These are phyloP conservation scores for Pachycephus smyrnensis DNA, from an alignment of 2,888 invertebrate genomes.

Conservation along the genomic window DNA sequence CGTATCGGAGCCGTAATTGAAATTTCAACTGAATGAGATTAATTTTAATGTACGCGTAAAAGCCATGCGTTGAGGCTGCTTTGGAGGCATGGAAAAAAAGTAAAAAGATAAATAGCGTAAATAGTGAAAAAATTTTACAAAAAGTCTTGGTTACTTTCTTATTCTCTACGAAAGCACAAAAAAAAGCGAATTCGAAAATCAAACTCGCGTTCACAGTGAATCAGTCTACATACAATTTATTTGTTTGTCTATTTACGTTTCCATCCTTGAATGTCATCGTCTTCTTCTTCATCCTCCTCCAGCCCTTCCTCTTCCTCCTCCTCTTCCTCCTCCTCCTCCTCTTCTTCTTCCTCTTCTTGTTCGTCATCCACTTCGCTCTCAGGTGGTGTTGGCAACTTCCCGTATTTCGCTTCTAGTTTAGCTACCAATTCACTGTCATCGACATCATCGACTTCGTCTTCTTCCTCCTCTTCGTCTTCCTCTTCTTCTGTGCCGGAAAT, in stretches of 20 bases:
- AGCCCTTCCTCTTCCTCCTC: conserved; percentile 45
- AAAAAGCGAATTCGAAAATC: background rate
- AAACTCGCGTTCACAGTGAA: background rate
- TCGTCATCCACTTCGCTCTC: conserved; percentile 66
- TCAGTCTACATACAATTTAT: conserved; percentile 19
- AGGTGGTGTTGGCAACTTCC: conserved; percentile 70
- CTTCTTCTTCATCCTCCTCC: conserved; percentile 57
- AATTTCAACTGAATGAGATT: too few species aligned
- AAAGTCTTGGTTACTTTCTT: background rate
- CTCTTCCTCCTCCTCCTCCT: conserved; percentile 57
- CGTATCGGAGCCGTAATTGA: too few species aligned
- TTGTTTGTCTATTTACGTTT: conserved; percentile 62
- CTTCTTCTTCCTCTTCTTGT: conserved; percentile 69
- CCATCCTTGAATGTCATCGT: conserved; percentile 52
- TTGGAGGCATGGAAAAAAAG: background rate
- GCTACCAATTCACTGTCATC: conserved; percentile 79
- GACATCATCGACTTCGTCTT: conserved; percentile 68
- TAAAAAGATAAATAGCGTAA: background rate
- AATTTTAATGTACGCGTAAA: too few species aligned
- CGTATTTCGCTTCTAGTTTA: conserved; percentile 80
- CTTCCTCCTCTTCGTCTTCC: conserved; percentile 46
- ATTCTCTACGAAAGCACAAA: too few species aligned
- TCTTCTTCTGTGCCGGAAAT: conserved; percentile 37
- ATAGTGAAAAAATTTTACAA: background rate
- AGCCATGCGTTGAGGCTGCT: too few species aligned